Conservation (phyloP, 2,888 invertebrate species). For the Eumacrocentrus americanus region DNA sequence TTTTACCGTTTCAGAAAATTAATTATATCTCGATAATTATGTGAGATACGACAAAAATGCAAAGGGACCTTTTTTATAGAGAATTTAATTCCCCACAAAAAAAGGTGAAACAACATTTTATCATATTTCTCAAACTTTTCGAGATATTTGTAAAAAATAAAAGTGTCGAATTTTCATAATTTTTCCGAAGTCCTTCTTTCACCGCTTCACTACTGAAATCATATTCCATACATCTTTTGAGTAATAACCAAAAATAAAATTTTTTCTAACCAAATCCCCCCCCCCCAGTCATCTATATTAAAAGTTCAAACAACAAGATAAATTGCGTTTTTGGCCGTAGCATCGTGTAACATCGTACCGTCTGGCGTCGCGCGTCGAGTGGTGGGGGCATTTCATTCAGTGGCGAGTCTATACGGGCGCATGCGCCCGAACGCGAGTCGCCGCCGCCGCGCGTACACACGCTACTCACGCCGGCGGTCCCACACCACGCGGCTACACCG, state of each 20-base stretch:
- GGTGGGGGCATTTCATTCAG: constrained; percentile 59
- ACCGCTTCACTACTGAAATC: background rate
- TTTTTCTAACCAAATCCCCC: too few species aligned
- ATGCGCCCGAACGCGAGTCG: constrained; percentile 50
- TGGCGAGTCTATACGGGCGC: constrained; percentile 48
- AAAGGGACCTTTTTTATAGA: background rate
- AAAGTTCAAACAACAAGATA: too few species aligned
- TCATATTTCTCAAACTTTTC: background rate
- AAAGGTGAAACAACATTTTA: background rate
- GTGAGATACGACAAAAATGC: too few species aligned
- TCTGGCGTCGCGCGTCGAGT: background rate
- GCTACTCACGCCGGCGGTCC: constrained; percentile 60
- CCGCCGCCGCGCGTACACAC: constrained; percentile 54
- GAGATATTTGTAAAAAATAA: background rate
- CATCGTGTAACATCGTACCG: background rate
- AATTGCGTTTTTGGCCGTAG: background rate
- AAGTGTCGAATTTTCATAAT: background rate
- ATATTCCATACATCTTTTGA: background rate
- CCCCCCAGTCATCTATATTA: too few species aligned
- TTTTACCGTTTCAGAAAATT: too few species aligned
- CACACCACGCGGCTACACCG: constrained; percentile 40
- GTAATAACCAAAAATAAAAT: too few species aligned
- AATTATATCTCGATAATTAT: background rate
- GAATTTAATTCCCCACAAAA: background rate
- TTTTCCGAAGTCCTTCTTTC: background rate